Conservation (phyloP, 2,113 vertebrate species). For the Helogale parvula region DNA sequence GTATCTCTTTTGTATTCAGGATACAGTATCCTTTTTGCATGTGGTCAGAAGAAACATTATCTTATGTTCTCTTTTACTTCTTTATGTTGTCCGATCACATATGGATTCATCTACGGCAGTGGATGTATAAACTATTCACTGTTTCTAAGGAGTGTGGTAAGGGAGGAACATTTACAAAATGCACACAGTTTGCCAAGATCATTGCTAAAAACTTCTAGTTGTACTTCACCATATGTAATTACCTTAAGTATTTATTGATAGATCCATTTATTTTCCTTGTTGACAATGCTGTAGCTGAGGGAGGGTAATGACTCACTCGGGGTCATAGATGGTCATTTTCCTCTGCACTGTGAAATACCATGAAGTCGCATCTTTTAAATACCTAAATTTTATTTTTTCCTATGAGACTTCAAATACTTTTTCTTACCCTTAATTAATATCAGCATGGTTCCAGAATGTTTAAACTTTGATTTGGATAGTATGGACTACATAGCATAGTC, state of each 20-base stretch:
- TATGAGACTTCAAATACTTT: background rate
- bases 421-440: background rate
- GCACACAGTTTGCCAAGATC: background rate
- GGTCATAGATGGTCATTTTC: background rate
- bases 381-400: background rate
- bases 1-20: background rate
- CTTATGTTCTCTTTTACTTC: background rate
- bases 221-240: background rate
- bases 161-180: background rate
- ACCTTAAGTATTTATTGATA: background rate
- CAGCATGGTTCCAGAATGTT: background rate
- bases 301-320: background rate
- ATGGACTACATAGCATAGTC: background rate
- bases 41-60: background rate
- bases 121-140: background rate
- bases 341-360: background rate
- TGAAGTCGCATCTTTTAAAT: background rate
- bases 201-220: background rate
- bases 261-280: background rate
- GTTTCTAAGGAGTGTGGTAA: background rate
- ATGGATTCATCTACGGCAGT: background rate
- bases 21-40: background rate
- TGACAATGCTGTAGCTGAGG: background rate
- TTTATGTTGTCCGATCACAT: background rate
- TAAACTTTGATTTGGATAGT: background rate